phyloP scores from a whole-genome alignment of 2,797 vertebrate genomes.

The Zalophus californianus region DNA sequence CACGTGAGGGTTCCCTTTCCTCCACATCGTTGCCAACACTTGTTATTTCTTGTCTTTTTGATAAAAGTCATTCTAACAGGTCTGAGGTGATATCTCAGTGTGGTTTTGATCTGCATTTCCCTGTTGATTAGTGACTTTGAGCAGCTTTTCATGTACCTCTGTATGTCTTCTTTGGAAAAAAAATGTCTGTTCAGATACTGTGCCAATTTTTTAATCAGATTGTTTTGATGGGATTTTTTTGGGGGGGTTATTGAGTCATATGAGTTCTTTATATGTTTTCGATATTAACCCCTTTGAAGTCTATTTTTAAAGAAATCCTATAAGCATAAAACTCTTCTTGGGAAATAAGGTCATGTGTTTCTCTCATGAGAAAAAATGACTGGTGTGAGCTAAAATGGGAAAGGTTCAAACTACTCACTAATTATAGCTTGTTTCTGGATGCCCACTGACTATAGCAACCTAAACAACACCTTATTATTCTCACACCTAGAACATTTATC shows the following conservation, averaged over 20 bases:
- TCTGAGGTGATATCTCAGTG: neutral
- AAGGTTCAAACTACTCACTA: neutral
- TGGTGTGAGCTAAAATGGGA: neutral
- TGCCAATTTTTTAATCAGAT: neutral
- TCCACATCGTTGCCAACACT: neutral
- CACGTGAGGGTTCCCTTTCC: neutral
- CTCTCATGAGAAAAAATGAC: neutral
- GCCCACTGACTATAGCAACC: neutral
- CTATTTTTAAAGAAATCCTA: neutral
- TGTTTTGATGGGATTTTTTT: neutral
- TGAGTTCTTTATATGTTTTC: neutral
- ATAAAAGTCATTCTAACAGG: neutral
- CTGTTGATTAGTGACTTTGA: neutral
- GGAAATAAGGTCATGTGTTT: neutral
- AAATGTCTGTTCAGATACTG: neutral
- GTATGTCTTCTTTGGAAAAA: neutral
- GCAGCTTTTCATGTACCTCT: neutral
- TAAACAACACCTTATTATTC: neutral
- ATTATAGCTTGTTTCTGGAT: neutral
- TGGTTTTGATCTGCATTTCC: neutral
- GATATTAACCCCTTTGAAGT: neutral
- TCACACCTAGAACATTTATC: constrained; percentile 67
- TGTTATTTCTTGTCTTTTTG: neutral
- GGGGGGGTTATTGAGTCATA: neutral
- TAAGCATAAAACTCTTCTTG: constrained; percentile 5